A percentile compares a stretch with the other conserved stretches of the same genome.
These are phyloP conservation scores for Teleogryllus occipitalis DNA, from an alignment of 1,140 invertebrate species.

Conservation along the genomic window DNA sequence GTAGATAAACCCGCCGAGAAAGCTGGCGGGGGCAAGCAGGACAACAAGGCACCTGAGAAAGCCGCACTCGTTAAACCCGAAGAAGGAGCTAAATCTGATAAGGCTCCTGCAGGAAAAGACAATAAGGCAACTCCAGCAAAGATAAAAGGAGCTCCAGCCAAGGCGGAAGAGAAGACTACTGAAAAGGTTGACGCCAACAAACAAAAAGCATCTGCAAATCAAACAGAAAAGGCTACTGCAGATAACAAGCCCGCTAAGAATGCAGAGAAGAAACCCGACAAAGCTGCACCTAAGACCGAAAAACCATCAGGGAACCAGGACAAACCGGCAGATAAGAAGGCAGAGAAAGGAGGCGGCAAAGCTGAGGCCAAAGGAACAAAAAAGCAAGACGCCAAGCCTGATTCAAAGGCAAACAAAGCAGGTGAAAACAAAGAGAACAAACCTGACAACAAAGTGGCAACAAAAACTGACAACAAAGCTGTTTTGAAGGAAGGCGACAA, in stretches of 20 bases:
- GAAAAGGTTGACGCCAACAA: neutral
- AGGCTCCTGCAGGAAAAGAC: neutral
- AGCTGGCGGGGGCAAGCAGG: neutral
- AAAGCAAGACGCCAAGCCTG: neutral
- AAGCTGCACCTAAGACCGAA: neutral
- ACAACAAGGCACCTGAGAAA: neutral
- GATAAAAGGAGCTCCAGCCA: neutral
- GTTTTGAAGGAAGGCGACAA: conserved; percentile 8
- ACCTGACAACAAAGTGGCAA: neutral
- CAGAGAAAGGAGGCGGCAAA: neutral
- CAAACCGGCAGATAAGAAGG: neutral
- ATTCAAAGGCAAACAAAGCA: neutral
- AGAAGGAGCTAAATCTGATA: neutral
- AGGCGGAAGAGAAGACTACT: neutral
- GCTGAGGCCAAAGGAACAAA: neutral
- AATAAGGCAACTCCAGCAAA: neutral
- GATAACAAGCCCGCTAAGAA: neutral
- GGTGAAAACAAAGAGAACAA: neutral
- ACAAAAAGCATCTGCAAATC: neutral
- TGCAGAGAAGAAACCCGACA: neutral
- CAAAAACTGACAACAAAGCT: neutral
- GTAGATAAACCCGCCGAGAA: neutral
- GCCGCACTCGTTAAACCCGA: neutral
- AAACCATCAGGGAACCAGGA: neutral
- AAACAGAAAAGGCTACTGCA: neutral